phyloP scores from a whole-genome alignment of 2,797 vertebrate species.

The Mormyrus proboscirostris region DNA sequence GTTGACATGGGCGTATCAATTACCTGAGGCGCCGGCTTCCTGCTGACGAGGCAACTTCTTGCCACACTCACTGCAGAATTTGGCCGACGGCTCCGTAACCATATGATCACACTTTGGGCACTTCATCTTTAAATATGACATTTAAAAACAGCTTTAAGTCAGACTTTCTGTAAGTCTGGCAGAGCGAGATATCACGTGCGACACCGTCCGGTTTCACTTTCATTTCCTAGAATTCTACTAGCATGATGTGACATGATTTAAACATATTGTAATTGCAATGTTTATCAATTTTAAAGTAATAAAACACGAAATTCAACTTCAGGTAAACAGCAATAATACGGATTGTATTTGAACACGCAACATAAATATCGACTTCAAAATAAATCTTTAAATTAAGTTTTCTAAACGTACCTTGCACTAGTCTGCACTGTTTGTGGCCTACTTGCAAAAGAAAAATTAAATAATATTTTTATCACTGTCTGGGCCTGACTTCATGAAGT shows the following conservation, averaged over 20 bases:
- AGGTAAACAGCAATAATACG: background rate
- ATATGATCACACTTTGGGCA: conserved; percentile 46
- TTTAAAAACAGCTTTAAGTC: background rate
- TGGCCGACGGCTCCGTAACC: conserved; percentile 47
- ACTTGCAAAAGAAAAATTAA: background rate
- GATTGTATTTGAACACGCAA: background rate
- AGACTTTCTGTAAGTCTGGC: background rate
- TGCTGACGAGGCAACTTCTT: conserved; percentile 9
- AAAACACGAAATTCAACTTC: background rate
- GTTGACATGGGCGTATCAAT: conserved; percentile 20
- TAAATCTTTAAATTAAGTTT: background rate
- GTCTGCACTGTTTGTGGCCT: background rate
- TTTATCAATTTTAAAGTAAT: background rate
- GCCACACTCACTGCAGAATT: conserved; percentile 69
- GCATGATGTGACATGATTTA: background rate
- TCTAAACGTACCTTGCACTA: background rate
- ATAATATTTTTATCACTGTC: background rate
- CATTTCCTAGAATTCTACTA: background rate
- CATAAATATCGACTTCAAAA: background rate
- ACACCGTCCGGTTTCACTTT: background rate
- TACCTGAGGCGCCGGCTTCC: conserved; percentile 39
- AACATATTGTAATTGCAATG: background rate
- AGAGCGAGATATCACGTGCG: background rate
- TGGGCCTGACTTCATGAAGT: background rate
- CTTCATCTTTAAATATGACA: conserved; percentile 51